Percentiles rank a stretch among this genome's conserved stretches.
phyloP scores from a whole-genome alignment of 2,797 vertebrate species.

The Chelmon rostratus region DNA sequence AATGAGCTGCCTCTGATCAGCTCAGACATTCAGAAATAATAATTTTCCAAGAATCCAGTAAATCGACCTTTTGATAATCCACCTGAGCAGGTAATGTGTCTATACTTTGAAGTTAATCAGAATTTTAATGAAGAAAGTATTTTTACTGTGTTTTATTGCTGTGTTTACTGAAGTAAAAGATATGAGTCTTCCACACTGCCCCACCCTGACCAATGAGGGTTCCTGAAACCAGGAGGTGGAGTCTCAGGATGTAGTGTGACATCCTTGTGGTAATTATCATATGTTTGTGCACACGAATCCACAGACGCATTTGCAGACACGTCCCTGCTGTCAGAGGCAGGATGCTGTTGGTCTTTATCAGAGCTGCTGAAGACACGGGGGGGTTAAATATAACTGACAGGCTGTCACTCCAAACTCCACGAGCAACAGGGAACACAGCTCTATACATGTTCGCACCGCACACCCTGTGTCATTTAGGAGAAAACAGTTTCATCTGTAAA shows the following conservation, averaged over 20 bases:
- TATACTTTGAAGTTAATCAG: too few species aligned
- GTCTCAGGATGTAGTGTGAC: neutral
- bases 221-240: neutral
- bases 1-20: neutral
- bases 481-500: too few species aligned
- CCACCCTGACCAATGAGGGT: neutral
- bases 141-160: neutral
- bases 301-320: neutral
- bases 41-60: too few species aligned
- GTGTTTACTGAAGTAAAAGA: neutral
- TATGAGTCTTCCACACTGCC: neutral
- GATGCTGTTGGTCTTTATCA: conserved; percentile 37
- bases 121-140: too few species aligned
- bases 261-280: too few species aligned
- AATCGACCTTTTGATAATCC: too few species aligned
- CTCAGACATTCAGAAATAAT: neutral
- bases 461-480: too few species aligned
- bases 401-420: conserved; percentile 6
- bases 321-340: conserved; percentile 5
- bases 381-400: conserved; percentile 25
- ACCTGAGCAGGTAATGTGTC: too few species aligned
- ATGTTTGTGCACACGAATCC: neutral
- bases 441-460: too few species aligned
- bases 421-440: neutral
- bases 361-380: conserved; percentile 5